phyloP scores from a whole-genome alignment of 2,888 invertebrate species.

The Calliphora vomitoria region DNA sequence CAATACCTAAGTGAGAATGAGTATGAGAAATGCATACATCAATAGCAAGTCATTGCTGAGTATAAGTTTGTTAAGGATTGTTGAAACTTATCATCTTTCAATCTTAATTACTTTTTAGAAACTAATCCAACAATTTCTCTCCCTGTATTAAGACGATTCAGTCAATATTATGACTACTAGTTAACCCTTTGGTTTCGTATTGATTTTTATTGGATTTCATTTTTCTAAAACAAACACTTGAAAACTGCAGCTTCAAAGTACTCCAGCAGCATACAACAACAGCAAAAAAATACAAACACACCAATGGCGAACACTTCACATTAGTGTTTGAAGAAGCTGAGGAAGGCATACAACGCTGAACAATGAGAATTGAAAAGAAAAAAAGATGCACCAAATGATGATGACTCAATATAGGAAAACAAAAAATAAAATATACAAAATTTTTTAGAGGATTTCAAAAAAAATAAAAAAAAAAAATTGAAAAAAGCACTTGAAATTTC shows the following conservation, averaged over 20 bases:
- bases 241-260: slow-evolving; percentile 70
- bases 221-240: slow-evolving; percentile 68
- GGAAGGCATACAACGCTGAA: neutral
- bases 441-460: slow-evolving; percentile 20
- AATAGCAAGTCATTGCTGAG: no score
- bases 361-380: slow-evolving; percentile 1
- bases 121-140: slow-evolving; percentile 9
- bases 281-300: slow-evolving; percentile 21
- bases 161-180: slow-evolving; percentile 45
- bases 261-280: slow-evolving; percentile 51
- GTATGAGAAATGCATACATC: no score
- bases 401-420: slow-evolving; percentile 68
- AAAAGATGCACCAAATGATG: slow-evolving; percentile 32
- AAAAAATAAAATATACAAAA: slow-evolving; percentile 12
- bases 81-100: no score
- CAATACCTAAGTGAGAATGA: no score
- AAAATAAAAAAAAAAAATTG: slow-evolving; percentile 12
- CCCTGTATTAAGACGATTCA: slow-evolving; percentile 19
- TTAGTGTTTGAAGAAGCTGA: slow-evolving; percentile 40
- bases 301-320: slow-evolving; percentile 52
- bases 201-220: slow-evolving; percentile 61
- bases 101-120: neutral
- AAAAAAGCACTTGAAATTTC: slow-evolving; percentile 22
- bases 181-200: slow-evolving; percentile 52
- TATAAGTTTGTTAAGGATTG: no score